phyloP scores from a whole-genome alignment of 2,888 invertebrate species.

The Mesochorus sp. region DNA sequence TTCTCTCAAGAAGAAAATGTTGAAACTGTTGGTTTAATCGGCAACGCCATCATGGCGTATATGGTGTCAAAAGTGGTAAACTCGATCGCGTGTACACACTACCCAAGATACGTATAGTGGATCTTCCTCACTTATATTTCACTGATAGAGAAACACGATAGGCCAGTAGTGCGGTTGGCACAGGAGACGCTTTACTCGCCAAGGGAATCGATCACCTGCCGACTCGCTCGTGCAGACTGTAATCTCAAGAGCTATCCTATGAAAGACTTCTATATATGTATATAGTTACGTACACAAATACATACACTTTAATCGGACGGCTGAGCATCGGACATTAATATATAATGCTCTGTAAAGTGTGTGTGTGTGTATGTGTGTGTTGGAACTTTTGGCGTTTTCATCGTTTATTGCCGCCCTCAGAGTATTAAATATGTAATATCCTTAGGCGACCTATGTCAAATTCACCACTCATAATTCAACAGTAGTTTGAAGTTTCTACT shows the following conservation, averaged over 20 bases:
- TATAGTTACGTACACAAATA: background rate
- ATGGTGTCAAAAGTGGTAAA: background rate
- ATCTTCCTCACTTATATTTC: constrained; percentile 43
- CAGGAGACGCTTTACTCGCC: constrained; percentile 30
- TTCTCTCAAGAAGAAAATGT: background rate
- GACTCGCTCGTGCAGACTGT: constrained; percentile 40
- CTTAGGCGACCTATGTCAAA: background rate
- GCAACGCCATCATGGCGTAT: background rate
- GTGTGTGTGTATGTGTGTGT: constrained; percentile 16
- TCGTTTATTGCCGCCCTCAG: background rate
- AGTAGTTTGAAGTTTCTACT: background rate
- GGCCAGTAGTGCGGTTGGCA: constrained; percentile 17
- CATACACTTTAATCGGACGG: constrained; percentile 22
- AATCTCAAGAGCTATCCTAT: constrained; percentile 50
- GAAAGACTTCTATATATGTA: constrained; percentile 3
- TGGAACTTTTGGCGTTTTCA: constrained; percentile 13
- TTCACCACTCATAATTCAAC: background rate
- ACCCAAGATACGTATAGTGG: constrained; percentile 9
- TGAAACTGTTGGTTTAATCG: background rate
- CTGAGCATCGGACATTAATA: constrained; percentile 35
- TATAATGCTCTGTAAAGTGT: constrained; percentile 11
- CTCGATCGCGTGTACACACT: constrained; percentile 44
- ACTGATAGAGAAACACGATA: constrained; percentile 53
- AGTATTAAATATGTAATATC: background rate
- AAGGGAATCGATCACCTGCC: constrained; percentile 56